phyloP scores from a whole-genome alignment of 2,113 vertebrate species.

The Tamias sibiricus region DNA sequence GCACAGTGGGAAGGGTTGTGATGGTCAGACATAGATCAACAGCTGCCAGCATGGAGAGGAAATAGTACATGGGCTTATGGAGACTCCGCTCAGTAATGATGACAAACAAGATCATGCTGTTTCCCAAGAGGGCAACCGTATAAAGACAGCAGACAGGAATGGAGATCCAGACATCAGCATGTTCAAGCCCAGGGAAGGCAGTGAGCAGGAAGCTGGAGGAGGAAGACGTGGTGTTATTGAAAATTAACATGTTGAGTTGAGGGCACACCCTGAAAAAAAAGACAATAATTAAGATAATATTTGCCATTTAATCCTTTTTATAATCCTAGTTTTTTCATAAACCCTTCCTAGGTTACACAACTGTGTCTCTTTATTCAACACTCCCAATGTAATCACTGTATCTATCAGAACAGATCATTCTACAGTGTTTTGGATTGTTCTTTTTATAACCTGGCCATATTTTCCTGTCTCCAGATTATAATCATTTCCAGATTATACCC shows the following conservation, averaged over 20 bases:
- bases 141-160: constrained; percentile 74
- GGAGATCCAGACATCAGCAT: constrained; percentile 73
- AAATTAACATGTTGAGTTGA: constrained; percentile 49
- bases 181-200: constrained; percentile 77
- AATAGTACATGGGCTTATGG: constrained; percentile 80
- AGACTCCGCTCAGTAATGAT: constrained; percentile 59
- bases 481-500: neutral
- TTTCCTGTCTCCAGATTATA: neutral
- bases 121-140: constrained; percentile 76
- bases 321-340: neutral
- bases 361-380: neutral
- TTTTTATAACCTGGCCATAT: neutral
- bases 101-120: constrained; percentile 64
- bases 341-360: neutral
- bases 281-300: neutral
- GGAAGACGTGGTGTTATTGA: constrained; percentile 69
- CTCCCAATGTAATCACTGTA: neutral
- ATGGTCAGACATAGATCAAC: constrained; percentile 73
- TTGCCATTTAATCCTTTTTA: neutral
- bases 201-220: constrained; percentile 70
- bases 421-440: neutral
- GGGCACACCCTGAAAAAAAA: constrained; percentile 50
- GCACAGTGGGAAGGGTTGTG: constrained; percentile 78
- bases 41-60: constrained; percentile 75
- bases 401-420: neutral